A percentile compares a stretch with the other conserved stretches of the same genome.
phyloP scores from a whole-genome alignment of 2,113 vertebrate genomes.

The Illadopsis cleaveri region DNA sequence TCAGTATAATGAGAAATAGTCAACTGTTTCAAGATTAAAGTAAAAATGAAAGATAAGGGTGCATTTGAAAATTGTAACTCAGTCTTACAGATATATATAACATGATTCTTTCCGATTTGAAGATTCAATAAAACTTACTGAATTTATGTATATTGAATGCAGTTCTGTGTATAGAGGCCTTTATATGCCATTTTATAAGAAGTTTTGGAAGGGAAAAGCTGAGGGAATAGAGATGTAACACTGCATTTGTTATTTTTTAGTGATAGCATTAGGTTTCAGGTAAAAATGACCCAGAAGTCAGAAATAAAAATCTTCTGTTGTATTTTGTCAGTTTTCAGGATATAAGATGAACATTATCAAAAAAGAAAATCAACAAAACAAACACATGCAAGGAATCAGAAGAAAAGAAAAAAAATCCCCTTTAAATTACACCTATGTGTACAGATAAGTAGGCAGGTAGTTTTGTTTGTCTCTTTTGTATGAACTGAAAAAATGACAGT shows the following conservation, averaged over 20 bases:
- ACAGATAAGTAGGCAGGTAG: background rate
- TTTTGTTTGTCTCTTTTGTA: background rate
- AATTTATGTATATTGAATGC: background rate
- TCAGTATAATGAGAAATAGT: background rate
- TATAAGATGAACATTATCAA: background rate
- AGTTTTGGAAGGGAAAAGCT: background rate
- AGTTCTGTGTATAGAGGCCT: background rate
- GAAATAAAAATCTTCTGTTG: background rate
- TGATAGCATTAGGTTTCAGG: background rate
- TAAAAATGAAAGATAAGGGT: background rate
- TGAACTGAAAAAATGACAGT: background rate
- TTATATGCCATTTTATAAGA: background rate
- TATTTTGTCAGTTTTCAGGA: background rate
- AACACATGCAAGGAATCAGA: background rate
- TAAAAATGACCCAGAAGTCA: background rate
- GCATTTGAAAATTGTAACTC: background rate
- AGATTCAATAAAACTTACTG: background rate
- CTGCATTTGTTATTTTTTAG: background rate
- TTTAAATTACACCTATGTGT: background rate
- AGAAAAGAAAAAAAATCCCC: background rate
- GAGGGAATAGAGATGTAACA: background rate
- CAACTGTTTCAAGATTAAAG: constrained; percentile 16
- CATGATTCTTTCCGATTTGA: background rate
- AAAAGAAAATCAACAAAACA: background rate
- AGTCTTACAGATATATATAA: background rate